Evolutionary conservation across 2,113 vertebrate genomes (phyloP).

Genomic region (Lophura nycthemera): DNA sequence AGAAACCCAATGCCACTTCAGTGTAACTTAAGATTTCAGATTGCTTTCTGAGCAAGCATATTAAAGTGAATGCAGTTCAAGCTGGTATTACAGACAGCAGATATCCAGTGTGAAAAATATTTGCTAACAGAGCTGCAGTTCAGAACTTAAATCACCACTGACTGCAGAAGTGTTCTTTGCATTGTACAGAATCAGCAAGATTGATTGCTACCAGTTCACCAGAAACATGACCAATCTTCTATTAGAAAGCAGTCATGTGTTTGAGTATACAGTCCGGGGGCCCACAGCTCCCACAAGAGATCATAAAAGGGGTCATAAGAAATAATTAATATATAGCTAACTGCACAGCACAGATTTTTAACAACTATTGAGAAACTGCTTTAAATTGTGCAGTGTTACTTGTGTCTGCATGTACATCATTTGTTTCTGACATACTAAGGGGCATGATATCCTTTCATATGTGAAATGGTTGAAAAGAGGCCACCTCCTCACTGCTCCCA

Average conservation of each 20-base stretch:
- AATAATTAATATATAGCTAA: background rate
- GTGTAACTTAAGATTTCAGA: background rate
- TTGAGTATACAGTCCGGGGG: background rate
- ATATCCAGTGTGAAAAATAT: background rate
- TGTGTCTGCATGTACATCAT: too few species aligned
- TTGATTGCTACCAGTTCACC: background rate
- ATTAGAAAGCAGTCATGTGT: background rate
- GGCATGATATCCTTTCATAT: background rate
- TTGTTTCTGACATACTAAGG: background rate
- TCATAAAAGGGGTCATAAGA: background rate
- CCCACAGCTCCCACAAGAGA: background rate
- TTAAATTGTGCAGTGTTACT: background rate
- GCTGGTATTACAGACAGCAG: background rate
- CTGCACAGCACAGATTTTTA: background rate
- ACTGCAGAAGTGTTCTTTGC: background rate
- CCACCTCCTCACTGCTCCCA: background rate
- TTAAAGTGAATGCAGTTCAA: background rate
- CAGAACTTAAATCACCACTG: conserved; percentile 36
- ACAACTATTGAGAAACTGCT: background rate
- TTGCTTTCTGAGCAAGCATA: background rate
- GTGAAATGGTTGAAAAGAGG: background rate
- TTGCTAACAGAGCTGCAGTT: background rate
- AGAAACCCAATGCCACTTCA: background rate
- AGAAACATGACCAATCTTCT: background rate
- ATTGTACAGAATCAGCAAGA: background rate